A percentile compares a stretch with the other conserved stretches of the same genome.
These are phyloP conservation scores for Eulacestoma nigropectus DNA, from an alignment of 2,113 vertebrate species.

Conservation along the genomic window DNA sequence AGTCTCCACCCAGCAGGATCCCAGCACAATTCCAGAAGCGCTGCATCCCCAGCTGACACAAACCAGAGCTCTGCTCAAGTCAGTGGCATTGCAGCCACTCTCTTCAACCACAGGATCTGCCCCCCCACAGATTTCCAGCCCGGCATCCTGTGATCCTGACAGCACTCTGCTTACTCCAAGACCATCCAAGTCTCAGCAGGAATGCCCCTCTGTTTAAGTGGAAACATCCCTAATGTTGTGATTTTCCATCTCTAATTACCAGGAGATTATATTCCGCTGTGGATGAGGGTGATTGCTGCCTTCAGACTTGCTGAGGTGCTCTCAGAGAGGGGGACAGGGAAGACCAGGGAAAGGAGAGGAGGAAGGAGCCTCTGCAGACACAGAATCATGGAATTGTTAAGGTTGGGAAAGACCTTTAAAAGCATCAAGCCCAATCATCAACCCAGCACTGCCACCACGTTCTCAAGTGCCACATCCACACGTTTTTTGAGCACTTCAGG, in stretches of 20 bases:
- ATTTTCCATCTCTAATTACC: not conserved
- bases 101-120: not conserved
- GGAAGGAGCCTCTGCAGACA: not conserved
- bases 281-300: not conserved
- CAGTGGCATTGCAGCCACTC: not conserved
- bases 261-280: not conserved
- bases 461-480: not conserved
- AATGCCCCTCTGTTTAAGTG: not conserved
- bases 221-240: not conserved
- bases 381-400: not conserved
- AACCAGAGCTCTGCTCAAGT: not conserved
- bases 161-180: not conserved
- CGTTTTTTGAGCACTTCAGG: fast-evolving
- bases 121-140: fast-evolving
- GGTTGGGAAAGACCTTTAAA: not conserved
- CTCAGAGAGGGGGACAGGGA: not conserved
- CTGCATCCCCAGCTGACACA: not conserved
- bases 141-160: not conserved
- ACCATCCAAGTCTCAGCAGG: not conserved
- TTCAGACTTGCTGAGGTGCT: not conserved
- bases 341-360: not conserved
- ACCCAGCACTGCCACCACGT: fast-evolving
- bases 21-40: not conserved
- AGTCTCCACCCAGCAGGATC: not conserved
- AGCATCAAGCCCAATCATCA: not conserved